phyloP scores from a whole-genome alignment of 1,140 invertebrate genomes.

The Macrocentrus cingulum region DNA sequence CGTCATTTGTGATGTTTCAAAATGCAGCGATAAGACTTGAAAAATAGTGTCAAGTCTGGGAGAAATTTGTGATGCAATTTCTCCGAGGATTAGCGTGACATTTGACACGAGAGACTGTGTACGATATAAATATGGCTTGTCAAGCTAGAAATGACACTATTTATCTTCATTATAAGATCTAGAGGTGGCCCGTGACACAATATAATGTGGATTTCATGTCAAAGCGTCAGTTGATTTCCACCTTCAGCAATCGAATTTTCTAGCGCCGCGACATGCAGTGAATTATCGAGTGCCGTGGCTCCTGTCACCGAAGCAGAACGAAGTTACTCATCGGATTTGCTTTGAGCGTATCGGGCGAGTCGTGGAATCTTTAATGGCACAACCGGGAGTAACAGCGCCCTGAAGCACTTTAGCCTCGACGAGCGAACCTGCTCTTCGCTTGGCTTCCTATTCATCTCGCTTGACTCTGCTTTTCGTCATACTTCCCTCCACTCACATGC shows the following conservation, averaged over 20 bases:
- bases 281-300: not conserved
- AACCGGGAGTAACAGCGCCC: conserved; percentile 4
- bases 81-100: not conserved
- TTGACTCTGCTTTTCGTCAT: conserved; percentile 7
- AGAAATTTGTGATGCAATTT: not conserved
- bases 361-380: conserved; percentile 12
- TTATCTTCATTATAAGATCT: no score
- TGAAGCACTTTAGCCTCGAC: conserved; percentile 20
- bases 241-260: not conserved
- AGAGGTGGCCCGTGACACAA: no score
- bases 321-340: conserved; percentile 13
- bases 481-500: not conserved
- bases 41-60: not conserved
- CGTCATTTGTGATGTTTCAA: not conserved
- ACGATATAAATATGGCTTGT: no score
- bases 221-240: not conserved
- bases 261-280: not conserved
- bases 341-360: conserved; percentile 7
- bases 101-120: not conserved
- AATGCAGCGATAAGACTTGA: not conserved
- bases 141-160: no score
- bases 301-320: not conserved
- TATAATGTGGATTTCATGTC: not conserved
- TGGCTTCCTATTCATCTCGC: conserved; percentile 14
- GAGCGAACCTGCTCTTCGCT: not conserved